Base-by-base conservation (phyloP, 2,888 invertebrate species). In the Cerceris rybyensis region DNA sequence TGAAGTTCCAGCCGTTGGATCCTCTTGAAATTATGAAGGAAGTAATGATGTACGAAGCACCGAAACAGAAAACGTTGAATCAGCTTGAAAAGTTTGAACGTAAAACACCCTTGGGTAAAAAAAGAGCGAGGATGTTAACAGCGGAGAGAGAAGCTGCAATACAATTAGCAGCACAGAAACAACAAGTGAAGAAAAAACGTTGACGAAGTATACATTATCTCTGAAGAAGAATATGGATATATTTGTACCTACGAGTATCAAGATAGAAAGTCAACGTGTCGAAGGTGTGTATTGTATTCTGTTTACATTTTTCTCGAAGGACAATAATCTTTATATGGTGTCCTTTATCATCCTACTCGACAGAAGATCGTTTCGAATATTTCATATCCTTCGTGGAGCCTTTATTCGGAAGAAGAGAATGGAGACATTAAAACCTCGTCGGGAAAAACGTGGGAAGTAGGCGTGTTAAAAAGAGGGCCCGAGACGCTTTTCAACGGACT, bases 1-100 rank as follows among this genome's bases (percentile, higher is more conserved):
- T 95, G 13, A 93, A 93, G 63, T 93, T 93, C 70, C 93, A 93
- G 39, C 95, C 95, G 0, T 87, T 95, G 9, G 75, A 90, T 0
- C 94, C 93, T 0, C 52, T 83, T 5, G 95, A 95, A 87, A 89
- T 96, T 7, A 86, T 94, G 7, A 88, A 92, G 2, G 91, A 92
- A 6, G 91, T 95, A 8, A 28, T 94, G 17, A 88, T 89, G 5
- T 87, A 88, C 55, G 85, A 90, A 16, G 84, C 74, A 6, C 78
- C 81, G 6, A 43, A 41, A 2, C 11, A 14, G 2, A 88, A 88
- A 50, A 73, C 61, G 13, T 42, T 88, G 1, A 55, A 79, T 4
- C 75, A 80, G 17, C 81, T 86, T 5, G 39, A 66, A 6, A 87
- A 86, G 41, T 91, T 91, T 59, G 84, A 84, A 49, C 74, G 39